Evolutionary conservation across 1,140 invertebrate genomes (phyloP).

Genomic region (Orchesella cincta): DNA sequence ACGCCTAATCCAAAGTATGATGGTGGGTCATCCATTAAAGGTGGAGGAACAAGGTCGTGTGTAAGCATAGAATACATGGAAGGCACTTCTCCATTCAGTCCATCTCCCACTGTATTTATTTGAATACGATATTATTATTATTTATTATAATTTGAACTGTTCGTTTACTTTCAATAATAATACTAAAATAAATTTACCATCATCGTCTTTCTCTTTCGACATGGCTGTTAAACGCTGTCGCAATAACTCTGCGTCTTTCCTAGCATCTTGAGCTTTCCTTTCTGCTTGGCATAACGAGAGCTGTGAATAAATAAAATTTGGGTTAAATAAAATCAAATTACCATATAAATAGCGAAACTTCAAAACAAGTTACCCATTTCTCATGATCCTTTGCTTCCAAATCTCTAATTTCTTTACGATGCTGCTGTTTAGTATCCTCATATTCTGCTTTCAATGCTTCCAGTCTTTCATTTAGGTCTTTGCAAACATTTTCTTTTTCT

Average conservation of each 20-base stretch:
- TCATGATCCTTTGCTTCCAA: conserved; percentile 46
- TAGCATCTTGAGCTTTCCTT: conserved; percentile 45
- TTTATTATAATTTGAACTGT: neutral
- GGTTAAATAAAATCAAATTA: no score
- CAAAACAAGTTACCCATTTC: conserved; percentile 41
- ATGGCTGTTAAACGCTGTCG: conserved; percentile 44
- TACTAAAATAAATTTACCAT: conserved; percentile 29
- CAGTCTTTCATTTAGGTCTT: conserved; percentile 35
- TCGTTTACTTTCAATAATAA: neutral
- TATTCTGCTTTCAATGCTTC: conserved; percentile 45
- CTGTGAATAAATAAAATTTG: conserved; percentile 34
- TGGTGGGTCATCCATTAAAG: conserved; percentile 34
- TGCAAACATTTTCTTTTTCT: conserved; percentile 42
- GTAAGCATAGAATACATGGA: conserved; percentile 29
- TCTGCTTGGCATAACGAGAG: conserved; percentile 49
- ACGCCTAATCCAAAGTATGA: conserved; percentile 48
- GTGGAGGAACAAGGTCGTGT: conserved; percentile 34
- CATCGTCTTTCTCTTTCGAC: conserved; percentile 45
- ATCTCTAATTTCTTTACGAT: conserved; percentile 45
- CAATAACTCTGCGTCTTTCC: conserved; percentile 44
- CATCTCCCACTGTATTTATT: no score
- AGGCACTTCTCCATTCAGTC: conserved; percentile 40
- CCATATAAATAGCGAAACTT: neutral
- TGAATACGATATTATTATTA: neutral
- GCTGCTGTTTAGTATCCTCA: conserved; percentile 44